A percentile compares a stretch with the other conserved stretches of the same genome.
phyloP scores from a whole-genome alignment of 2,113 vertebrate species.

The Burhinus bistriatus region DNA sequence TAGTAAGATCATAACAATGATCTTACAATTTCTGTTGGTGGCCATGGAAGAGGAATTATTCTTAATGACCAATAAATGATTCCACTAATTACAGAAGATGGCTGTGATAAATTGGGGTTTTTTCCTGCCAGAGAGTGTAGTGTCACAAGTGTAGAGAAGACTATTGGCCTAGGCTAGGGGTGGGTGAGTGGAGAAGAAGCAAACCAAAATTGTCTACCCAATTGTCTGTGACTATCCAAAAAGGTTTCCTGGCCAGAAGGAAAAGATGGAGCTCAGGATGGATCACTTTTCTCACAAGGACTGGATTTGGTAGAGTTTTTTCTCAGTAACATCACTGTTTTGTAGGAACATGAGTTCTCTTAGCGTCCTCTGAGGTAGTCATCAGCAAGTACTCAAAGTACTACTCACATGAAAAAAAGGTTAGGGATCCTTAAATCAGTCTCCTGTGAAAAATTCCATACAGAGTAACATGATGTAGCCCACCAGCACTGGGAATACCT shows the following conservation, averaged over 20 bases:
- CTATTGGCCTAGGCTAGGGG: not conserved
- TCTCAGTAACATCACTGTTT: not conserved
- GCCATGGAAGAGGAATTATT: not conserved
- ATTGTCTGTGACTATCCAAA: not conserved
- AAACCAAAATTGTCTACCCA: not conserved
- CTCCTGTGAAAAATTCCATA: not conserved
- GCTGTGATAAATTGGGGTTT: not conserved
- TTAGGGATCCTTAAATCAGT: not conserved
- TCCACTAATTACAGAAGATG: not conserved
- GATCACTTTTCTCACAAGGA: not conserved
- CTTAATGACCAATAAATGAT: not conserved
- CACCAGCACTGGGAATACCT: not conserved
- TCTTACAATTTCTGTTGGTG: not conserved
- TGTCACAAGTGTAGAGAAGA: not conserved
- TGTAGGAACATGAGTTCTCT: not conserved
- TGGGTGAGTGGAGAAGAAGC: not conserved
- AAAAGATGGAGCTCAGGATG: not conserved
- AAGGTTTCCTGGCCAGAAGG: not conserved
- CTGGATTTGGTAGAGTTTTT: not conserved
- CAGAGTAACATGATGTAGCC: not conserved
- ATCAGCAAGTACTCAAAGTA: not conserved
- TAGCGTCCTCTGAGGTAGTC: not conserved
- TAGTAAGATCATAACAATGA: not conserved
- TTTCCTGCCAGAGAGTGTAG: not conserved
- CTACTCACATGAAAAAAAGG: not conserved